Evolutionary conservation across 2,888 invertebrate genomes (phyloP).

Genomic region (Fragum fragum): DNA sequence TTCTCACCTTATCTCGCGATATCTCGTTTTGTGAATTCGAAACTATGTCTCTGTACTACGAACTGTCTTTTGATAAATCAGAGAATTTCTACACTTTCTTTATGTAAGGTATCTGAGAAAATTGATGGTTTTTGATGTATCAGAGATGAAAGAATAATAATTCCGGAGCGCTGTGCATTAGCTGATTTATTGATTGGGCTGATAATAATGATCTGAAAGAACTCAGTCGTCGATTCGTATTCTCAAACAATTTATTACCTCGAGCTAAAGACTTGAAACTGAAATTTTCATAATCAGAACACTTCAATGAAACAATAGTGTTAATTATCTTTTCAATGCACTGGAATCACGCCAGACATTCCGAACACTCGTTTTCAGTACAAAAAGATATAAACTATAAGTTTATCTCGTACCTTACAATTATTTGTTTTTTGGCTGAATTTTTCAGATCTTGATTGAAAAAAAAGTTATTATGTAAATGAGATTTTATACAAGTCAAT

Average conservation of each 20-base stretch:
- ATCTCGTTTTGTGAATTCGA: conserved; percentile 26
- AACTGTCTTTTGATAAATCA: conserved; percentile 30
- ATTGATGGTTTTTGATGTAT: conserved; percentile 34
- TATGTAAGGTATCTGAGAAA: conserved; percentile 18
- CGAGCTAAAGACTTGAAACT: conserved; percentile 12
- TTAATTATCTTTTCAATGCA: not conserved
- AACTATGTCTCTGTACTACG: conserved; percentile 33
- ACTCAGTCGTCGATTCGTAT: conserved; percentile 12
- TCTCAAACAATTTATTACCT: conserved; percentile 3
- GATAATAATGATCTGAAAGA: conserved; percentile 9
- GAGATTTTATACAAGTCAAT: too few relatives aligned
- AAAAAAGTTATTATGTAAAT: too few relatives aligned
- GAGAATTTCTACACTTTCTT: conserved; percentile 25
- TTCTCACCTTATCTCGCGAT: conserved; percentile 23
- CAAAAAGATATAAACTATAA: not conserved
- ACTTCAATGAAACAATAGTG: conserved; percentile 5
- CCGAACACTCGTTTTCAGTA: not conserved
- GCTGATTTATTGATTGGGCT: conserved; percentile 8
- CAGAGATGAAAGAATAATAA: conserved; percentile 17
- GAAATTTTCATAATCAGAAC: conserved; percentile 16
- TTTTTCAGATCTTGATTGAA: too few relatives aligned
- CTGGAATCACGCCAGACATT: conserved; percentile 7
- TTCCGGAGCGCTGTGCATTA: conserved; percentile 16
- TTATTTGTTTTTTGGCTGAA: too few relatives aligned
- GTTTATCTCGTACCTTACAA: too few relatives aligned